Base-by-base conservation (phyloP, 2,888 invertebrate species). In the Lissocephala sabroskyi region DNA sequence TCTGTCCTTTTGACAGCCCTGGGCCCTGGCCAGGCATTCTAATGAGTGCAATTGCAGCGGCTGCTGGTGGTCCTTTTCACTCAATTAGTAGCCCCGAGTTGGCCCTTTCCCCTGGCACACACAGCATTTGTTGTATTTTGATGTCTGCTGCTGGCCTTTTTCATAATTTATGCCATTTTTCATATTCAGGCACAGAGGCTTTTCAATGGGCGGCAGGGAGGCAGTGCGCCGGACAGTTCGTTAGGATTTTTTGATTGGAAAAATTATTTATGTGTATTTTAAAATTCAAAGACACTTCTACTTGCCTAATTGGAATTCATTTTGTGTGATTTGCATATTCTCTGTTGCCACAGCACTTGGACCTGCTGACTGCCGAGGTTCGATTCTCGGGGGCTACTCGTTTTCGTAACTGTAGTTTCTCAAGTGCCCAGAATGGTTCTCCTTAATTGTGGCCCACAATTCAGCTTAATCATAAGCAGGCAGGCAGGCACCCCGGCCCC, bases 221-320 rank as follows among this genome's bases (percentile, higher is more conserved):
- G n/a, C n/a, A n/a, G n/a, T n/a, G n/a, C n/a, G n/a, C n/a, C 56
- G 1, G 51, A 44, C 49, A 55, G 53, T 65, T 73, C 65, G 73
- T 73, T 75, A 68, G 65, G 65, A 61, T 56, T 75, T 64, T 66
- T 66, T 70, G 66, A 73, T 70, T 70, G 67, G 59, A 60, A 71
- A 74, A 77, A 73, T 77, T 73, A 77, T 73, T 73, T 74, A 77
- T 73, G 77, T 63, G 65, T 74, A 45, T 54, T 62, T 64, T 53
- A 51, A 45, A 60, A 66, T 65, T 59, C 62, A 62, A 54, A 65
- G 62, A 57, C 55, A 62, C 36, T 13, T 7, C 35, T 6, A 33
- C 33, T 28, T 26, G 65, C 74, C 74, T 79, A 78, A 79, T 78
- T 79, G 79, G 76, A 78, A 78, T 78, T 78, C 70, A 71, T 68